Conservation (phyloP, 2,113 vertebrate genomes). For the Tautogolabrus adspersus region DNA sequence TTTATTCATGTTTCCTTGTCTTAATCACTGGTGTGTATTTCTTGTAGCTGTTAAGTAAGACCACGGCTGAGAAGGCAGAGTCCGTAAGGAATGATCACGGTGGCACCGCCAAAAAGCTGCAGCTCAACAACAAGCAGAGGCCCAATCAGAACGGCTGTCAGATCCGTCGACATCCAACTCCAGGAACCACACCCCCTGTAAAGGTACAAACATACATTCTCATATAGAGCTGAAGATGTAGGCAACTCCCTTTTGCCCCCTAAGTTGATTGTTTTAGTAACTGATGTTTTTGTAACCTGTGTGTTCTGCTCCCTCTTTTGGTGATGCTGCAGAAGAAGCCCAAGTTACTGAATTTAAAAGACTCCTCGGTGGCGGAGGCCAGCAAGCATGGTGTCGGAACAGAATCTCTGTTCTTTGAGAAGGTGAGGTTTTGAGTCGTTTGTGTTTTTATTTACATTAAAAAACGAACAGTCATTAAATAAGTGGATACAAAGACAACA, state of each 20-base stretch:
- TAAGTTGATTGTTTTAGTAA: not conserved
- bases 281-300: not conserved
- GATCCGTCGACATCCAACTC: constrained; percentile 90
- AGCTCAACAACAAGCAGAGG: constrained; percentile 96
- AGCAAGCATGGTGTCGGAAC: constrained; percentile 94
- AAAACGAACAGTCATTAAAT: not conserved
- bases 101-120: constrained; percentile 95
- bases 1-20: not conserved
- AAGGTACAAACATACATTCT: constrained; percentile 79
- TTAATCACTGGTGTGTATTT: constrained; percentile 17
- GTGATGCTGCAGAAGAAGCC: constrained; percentile 91
- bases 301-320: not conserved
- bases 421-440: constrained; percentile 81
- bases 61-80: constrained; percentile 96
- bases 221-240: too few relatives aligned
- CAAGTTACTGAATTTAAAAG: constrained; percentile 92
- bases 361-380: constrained; percentile 88
- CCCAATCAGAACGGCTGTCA: constrained; percentile 97
- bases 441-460: not conserved
- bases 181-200: constrained; percentile 88
- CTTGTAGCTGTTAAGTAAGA: constrained; percentile 90
- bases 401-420: constrained; percentile 98
- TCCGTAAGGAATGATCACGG: constrained; percentile 97
- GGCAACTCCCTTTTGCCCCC: not conserved
- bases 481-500: not conserved